Base-by-base conservation (phyloP, 2,797 vertebrate genomes). In the Smutsia temminckii region DNA sequence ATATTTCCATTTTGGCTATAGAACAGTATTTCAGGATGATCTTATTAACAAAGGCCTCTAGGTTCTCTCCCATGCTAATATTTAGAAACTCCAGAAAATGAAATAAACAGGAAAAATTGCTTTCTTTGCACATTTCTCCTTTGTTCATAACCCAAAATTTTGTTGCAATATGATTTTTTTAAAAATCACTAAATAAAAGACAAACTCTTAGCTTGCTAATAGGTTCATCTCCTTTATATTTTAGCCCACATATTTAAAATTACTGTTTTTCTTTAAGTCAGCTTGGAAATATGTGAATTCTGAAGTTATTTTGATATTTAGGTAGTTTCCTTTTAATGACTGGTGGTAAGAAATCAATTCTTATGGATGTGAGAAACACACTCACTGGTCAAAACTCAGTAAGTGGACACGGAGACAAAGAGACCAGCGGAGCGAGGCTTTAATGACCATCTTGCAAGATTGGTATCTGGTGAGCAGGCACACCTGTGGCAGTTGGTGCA, bases 61-160 rank as follows among this genome's bases (percentile, higher is more conserved):
- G 25, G 59, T 93, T 61, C 37, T 63, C 20, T 89, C 21, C 71
- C 49, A 66, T 61, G 8, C 79, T 20, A 89, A 69, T n/a, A 63
- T 29, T 34, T 16, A 89, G n/a, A 91, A 81, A 40, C 9, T 34
- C 37, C 46, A 92, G n/a, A 66, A 95, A 96, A 21, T 92, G 23
- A 94, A 89, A 75, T 57, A 23, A 71, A n/a, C 1, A 63, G 21
- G 16, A 59, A 64, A 14, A 81, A 55, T 8, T 20, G 25, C 3
- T 81, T 86, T 77, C 46, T 90, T 71, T 95, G 29, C 8, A 91
- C 40, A 81, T 87, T 2, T 77, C 4, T 83, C 53, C 16, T 84
- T 92, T 81, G 34, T n/a, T 57, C 18, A 18, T 85, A 88, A 69
- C 10, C 88, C n/a, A 85, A 86, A 86, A 27, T 81, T 87, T 40